Conservation (phyloP, 2,888 invertebrate species). For the Caenorhabditis virilis region DNA sequence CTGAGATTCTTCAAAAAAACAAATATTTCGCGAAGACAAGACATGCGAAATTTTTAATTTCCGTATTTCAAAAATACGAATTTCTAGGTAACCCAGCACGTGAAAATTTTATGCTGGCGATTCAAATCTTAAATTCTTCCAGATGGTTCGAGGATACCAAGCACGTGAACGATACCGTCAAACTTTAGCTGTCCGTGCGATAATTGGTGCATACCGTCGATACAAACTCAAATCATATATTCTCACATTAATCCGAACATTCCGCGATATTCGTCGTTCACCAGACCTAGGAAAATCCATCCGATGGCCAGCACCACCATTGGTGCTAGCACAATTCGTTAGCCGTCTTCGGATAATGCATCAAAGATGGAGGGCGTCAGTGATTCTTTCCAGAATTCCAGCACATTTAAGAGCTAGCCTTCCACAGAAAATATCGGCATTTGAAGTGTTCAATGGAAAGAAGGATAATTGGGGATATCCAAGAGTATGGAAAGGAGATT, state of each 20-base stretch:
- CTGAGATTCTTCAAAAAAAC: too few species aligned
- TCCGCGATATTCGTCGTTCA: conserved; percentile 73
- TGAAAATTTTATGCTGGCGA: too few species aligned
- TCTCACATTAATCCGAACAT: conserved; percentile 74
- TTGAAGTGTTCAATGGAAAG: conserved; percentile 77
- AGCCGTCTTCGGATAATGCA: conserved; percentile 64
- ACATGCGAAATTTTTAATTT: too few species aligned
- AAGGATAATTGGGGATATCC: conserved; percentile 79
- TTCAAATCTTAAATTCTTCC: too few species aligned
- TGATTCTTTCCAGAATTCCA: conserved; percentile 57
- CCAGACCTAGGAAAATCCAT: conserved; percentile 81
- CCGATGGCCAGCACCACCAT: conserved; percentile 82
- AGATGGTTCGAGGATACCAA: conserved; percentile 81
- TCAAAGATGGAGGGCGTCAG: conserved; percentile 58
- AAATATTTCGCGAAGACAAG: too few species aligned
- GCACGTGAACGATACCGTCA: conserved; percentile 82
- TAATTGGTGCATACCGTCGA: conserved; percentile 81
- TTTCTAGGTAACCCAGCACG: too few species aligned
- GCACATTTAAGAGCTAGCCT: conserved; percentile 47
- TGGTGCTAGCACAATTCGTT: conserved; percentile 76
- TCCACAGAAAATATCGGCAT: conserved; percentile 75
- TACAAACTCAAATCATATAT: conserved; percentile 81
- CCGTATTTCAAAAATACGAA: too few species aligned
- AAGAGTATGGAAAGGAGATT: conserved; percentile 84
- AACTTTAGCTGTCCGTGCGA: conserved; percentile 83